Percentiles rank a stretch among this genome's conserved stretches.
These are phyloP conservation scores for Amphibalanus amphitrite DNA, from an alignment of 1,140 invertebrate species.

Conservation along the genomic window DNA sequence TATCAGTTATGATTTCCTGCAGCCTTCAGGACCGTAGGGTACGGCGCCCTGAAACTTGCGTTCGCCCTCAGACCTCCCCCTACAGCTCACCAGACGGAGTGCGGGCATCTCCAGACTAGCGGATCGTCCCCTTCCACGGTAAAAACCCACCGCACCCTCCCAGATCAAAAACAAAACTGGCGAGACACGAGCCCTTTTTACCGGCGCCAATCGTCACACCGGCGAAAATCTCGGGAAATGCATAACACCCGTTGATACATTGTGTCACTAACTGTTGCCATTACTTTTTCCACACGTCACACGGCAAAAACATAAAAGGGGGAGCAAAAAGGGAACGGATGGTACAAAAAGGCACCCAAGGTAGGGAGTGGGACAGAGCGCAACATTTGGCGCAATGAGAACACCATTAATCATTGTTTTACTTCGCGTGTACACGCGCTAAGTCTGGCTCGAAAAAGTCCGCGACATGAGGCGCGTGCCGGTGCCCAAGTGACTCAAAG, in stretches of 20 bases:
- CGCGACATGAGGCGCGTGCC: neutral
- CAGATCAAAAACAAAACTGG: neutral
- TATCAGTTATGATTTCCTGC: no score
- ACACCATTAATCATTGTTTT: neutral
- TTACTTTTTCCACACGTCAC: neutral
- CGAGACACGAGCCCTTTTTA: neutral
- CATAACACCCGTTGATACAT: neutral
- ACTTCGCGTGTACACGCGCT: neutral
- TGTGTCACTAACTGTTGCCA: neutral
- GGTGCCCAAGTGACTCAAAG: no score
- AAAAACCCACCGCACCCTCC: neutral
- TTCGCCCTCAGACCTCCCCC: no score
- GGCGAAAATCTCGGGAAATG: neutral
- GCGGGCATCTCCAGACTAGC: neutral
- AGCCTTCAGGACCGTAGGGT: no score
- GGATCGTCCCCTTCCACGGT: neutral
- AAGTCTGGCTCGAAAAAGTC: neutral
- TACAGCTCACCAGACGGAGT: neutral
- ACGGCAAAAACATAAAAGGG: neutral
- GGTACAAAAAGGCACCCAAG: neutral
- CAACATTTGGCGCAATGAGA: neutral
- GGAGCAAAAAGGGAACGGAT: neutral
- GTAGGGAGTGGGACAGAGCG: neutral
- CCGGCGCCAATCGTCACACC: neutral
- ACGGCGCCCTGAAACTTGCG: no score